Conservation (phyloP, 2,888 invertebrate species). For the Myopa tessellatipennis region DNA sequence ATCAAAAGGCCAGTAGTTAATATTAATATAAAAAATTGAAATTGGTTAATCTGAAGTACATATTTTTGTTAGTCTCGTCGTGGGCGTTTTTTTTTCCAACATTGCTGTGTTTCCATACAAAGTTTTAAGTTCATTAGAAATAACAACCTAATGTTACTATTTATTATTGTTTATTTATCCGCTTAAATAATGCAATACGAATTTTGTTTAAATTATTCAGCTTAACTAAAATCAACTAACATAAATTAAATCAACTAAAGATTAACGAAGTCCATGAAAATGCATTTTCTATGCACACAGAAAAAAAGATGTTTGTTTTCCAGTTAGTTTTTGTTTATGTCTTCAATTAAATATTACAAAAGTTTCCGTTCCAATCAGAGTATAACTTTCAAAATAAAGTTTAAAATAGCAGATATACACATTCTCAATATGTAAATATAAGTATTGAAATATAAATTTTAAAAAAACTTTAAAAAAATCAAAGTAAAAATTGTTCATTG, state of each 20-base stretch:
- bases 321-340: neutral
- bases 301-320: neutral
- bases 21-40: slow-evolving; percentile 41
- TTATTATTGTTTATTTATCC: slow-evolving; percentile 22
- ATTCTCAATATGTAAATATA: no score
- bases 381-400: neutral
- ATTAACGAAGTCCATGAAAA: slow-evolving; percentile 28
- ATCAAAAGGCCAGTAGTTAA: slow-evolving; percentile 11
- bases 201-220: slow-evolving; percentile 9
- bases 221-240: slow-evolving; percentile 31
- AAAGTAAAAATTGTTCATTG: neutral
- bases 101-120: neutral
- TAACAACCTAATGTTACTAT: neutral
- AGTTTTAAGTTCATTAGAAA: neutral
- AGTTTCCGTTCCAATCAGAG: neutral
- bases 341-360: neutral
- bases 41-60: slow-evolving; percentile 27
- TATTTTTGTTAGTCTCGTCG: slow-evolving; percentile 2
- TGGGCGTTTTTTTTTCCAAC: neutral
- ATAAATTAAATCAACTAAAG: slow-evolving; percentile 4
- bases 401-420: neutral
- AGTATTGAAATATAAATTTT: neutral
- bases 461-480: neutral
- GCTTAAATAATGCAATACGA: slow-evolving; percentile 27
- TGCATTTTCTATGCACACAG: slow-evolving; percentile 15